Evolutionary conservation across 2,113 vertebrate genomes (phyloP).

Genomic region (Alosa alosa): DNA sequence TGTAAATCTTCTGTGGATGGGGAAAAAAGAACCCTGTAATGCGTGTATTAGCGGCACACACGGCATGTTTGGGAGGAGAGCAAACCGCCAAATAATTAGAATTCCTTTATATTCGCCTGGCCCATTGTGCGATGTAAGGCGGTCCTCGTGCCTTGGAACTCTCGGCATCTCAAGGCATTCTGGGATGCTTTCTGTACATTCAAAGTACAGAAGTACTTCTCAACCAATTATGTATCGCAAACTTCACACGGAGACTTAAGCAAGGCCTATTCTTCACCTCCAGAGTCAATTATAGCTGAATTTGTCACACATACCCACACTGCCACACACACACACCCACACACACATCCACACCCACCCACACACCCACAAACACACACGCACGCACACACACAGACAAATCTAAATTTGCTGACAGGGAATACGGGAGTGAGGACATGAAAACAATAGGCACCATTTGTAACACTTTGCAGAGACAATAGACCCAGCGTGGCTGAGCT

Average conservation of each 20-base stretch:
- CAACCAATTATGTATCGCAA: neutral
- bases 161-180: neutral
- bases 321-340: neutral
- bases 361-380: slow-evolving; percentile 19
- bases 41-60: neutral
- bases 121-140: neutral
- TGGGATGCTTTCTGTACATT: neutral
- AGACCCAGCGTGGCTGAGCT: neutral
- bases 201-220: neutral
- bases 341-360: slow-evolving; percentile 32
- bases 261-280: neutral
- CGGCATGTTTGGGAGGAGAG: neutral
- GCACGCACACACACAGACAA: slow-evolving; percentile 36
- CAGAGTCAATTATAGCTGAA: neutral
- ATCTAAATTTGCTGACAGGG: neutral
- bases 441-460: slow-evolving; percentile 9
- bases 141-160: neutral
- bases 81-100: neutral
- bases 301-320: slow-evolving; percentile 4
- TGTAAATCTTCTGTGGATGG: neutral
- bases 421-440: neutral
- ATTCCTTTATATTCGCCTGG: neutral
- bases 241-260: neutral
- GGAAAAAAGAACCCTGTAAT: slow-evolving; percentile 1
- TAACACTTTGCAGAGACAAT: neutral